A percentile compares a stretch with the other conserved stretches of the same genome.
Conservation (phyloP, 2,113 vertebrate species). For the Xyliphius kryptos region DNA sequence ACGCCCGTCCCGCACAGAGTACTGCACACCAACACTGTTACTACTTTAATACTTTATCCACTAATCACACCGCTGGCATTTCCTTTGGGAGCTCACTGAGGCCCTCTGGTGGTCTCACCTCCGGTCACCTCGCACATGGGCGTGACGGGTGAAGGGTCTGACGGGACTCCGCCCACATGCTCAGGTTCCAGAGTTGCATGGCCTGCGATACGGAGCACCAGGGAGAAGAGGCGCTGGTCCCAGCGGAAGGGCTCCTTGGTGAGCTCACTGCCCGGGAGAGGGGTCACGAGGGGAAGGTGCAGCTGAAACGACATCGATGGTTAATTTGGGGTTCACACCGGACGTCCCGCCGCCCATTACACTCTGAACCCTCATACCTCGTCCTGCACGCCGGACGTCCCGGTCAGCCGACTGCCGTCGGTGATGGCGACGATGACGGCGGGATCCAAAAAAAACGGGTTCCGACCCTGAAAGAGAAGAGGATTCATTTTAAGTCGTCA, state of each 20-base stretch:
- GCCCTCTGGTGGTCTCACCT: constrained; percentile 59
- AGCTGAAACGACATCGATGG: constrained; percentile 58
- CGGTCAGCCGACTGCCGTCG: constrained; percentile 92
- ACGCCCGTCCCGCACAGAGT: no score
- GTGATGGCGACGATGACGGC: constrained; percentile 97
- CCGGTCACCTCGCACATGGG: constrained; percentile 99
- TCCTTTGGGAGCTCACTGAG: no score
- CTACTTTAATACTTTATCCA: no score
- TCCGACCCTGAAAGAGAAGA: constrained; percentile 74
- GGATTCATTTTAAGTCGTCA: no score
- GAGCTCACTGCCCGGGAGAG: constrained; percentile 90
- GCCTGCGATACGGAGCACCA: constrained; percentile 89
- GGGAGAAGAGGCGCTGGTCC: constrained; percentile 95
- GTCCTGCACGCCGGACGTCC: constrained; percentile 87
- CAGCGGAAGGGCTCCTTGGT: constrained; percentile 98
- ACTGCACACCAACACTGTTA: no score
- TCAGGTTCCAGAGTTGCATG: constrained; percentile 78
- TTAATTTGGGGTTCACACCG: no score
- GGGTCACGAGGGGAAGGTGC: constrained; percentile 85
- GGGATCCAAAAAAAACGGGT: constrained; percentile 96
- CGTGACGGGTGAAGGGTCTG: constrained; percentile 90
- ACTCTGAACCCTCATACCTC: constrained; percentile 65
- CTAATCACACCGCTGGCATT: no score
- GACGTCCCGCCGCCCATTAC: no score
- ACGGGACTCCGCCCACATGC: constrained; percentile 89